These are phyloP conservation scores for Diuraphis noxia DNA, from an alignment of 1,140 invertebrate genomes.

Conservation along the genomic window DNA sequence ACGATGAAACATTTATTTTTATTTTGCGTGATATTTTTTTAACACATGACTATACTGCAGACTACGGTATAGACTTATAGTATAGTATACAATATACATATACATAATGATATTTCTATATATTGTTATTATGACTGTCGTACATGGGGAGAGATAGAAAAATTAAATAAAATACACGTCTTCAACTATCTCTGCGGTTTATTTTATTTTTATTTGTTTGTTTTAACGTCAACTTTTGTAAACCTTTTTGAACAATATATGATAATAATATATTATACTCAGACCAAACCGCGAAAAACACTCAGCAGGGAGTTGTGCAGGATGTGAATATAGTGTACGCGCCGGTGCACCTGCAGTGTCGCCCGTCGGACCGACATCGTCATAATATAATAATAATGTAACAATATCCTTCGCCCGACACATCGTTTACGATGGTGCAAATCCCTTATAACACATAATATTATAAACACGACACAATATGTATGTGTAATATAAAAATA, in stretches of 20 bases:
- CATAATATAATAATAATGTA: neutral
- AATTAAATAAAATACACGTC: neutral
- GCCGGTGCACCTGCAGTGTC: neutral
- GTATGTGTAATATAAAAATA: neutral
- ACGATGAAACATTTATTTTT: neutral
- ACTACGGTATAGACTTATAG: no score
- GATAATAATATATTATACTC: neutral
- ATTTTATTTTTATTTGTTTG: neutral
- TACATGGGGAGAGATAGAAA: neutral
- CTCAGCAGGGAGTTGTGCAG: neutral
- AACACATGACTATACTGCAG: no score
- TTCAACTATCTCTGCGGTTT: neutral
- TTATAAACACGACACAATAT: neutral
- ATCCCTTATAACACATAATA: neutral
- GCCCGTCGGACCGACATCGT: neutral
- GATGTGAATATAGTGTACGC: neutral
- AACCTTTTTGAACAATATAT: constrained; percentile 5
- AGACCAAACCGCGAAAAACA: neutral
- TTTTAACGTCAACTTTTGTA: neutral
- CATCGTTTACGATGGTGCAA: neutral
- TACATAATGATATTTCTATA: neutral
- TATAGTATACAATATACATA: no score
- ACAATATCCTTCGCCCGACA: neutral
- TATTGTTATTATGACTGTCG: no score
- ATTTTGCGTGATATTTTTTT: neutral